Base-by-base conservation (phyloP, 2,113 vertebrate species). In the Tor tambroides region DNA sequence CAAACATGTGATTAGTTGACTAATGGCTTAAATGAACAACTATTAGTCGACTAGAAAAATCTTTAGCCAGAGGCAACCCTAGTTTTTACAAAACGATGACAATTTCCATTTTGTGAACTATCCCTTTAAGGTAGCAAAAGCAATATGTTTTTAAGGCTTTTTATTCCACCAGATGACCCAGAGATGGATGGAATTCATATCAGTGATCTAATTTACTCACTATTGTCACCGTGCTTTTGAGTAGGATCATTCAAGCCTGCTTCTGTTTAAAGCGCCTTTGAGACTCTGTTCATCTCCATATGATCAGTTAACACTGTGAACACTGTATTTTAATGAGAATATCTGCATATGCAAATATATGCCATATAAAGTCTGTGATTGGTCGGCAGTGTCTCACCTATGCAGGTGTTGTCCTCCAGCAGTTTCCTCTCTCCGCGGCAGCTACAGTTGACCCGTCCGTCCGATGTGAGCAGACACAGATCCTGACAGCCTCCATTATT, bases 401-500 rank as follows among this genome's bases (percentile, higher is more conserved):
- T 96, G 93, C 98, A 99, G 87, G 96, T 97, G 88, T 97, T 94
- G 91, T 98, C 98, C 5, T 98, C 97, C 92, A 97, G 94, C 88
- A 99, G 96, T 69, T 97, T 91, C 0, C 97, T 94, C 87, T 97
- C 97, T 0, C 97, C 98, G 0, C 98, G 96, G 91, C 98, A 99
- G 77, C 97, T 97, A 93, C 98, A 99, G 94, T 98, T 98, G 86
- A 99, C 96, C 0, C 97, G 96, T 67, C 98, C 97, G 10, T 96
- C 97, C 21, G 96, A 96, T 0, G 96, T 97, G 88, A 97, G 95
- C 86, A 99, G 92, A 90, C 98, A 99, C 78, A 99, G 95, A 88
- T 99, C 98, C 91, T 98, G 97, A 88, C 98, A 99, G 89, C 97
- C 97, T 0, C 97, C 97, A 0, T 99, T 99, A 94, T 97, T 97